A percentile compares a stretch with the other conserved stretches of the same genome.
Evolutionary conservation across 2,888 invertebrate species (phyloP).

Genomic region (Molorchus minor): DNA sequence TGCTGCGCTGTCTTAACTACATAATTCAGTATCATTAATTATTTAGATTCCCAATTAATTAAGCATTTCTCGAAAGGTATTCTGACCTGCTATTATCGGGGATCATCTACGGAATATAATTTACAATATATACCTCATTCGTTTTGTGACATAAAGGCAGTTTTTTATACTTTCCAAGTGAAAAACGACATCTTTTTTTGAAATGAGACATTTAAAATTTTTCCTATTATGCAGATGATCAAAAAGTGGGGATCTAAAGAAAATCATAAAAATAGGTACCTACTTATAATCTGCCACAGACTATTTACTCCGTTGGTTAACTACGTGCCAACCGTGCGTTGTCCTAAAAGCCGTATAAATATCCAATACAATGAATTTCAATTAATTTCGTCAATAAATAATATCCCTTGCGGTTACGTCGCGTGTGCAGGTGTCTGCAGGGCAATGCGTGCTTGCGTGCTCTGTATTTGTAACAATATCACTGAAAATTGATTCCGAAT

Average conservation of each 20-base stretch:
- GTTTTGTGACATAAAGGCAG: too few species aligned
- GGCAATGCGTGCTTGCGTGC: constrained; percentile 20
- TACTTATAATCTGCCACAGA: background rate
- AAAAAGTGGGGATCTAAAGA: too few species aligned
- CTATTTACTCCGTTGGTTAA: constrained; percentile 16
- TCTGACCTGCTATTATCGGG: background rate
- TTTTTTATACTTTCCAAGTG: too few species aligned
- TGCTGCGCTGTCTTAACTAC: constrained; percentile 8
- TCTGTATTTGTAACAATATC: constrained; percentile 32
- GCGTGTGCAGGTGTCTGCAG: constrained; percentile 18
- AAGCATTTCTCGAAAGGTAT: constrained; percentile 9
- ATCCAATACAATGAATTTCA: constrained; percentile 8
- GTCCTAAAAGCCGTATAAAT: constrained; percentile 2
- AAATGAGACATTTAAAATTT: too few species aligned
- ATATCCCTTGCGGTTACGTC: constrained; percentile 9
- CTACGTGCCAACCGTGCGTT: background rate
- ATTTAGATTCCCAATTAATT: constrained; percentile 17
- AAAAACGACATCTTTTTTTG: too few species aligned
- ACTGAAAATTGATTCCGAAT: constrained; percentile 47
- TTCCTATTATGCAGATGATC: too few species aligned
- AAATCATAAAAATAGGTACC: too few species aligned
- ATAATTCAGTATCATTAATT: constrained; percentile 10
- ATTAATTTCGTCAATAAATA: constrained; percentile 7
- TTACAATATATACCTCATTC: too few species aligned
- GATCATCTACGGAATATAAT: background rate